Evolutionary conservation across 2,888 invertebrate species (phyloP).

Genomic region (Pinctada fucata): DNA sequence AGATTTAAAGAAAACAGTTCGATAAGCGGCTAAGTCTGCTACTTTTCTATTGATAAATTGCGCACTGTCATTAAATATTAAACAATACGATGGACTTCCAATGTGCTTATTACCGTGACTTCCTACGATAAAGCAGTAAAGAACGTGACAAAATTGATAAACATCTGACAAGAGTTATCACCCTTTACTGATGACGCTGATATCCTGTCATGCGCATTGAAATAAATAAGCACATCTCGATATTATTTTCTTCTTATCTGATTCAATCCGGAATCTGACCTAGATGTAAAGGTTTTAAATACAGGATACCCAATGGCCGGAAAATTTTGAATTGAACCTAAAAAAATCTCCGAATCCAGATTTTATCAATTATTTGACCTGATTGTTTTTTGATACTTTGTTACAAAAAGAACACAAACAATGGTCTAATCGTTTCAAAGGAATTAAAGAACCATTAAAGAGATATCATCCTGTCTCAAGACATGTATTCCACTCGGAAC

Average conservation of each 20-base stretch:
- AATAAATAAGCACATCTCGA: not conserved
- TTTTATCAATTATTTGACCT: not conserved
- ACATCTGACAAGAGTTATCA: not conserved
- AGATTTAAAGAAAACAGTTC: too few relatives aligned
- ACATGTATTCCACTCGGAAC: too few relatives aligned
- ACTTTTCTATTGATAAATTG: not conserved
- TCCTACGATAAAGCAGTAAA: not conserved
- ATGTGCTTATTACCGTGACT: not conserved
- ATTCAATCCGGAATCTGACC: not conserved
- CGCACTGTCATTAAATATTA: not conserved
- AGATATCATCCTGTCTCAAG: too few relatives aligned
- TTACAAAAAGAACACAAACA: too few relatives aligned
- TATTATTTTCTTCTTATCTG: not conserved
- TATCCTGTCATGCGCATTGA: slow-evolving; percentile 2
- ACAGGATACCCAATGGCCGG: not conserved
- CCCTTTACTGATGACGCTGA: not conserved
- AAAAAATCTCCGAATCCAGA: not conserved
- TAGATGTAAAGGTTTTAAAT: not conserved
- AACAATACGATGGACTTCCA: not conserved
- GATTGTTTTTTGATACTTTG: not conserved
- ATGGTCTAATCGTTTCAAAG: too few relatives aligned
- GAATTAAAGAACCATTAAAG: too few relatives aligned
- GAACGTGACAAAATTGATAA: not conserved
- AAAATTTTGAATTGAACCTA: not conserved
- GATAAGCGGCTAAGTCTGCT: too few relatives aligned